These are phyloP conservation scores for Campoletis raptor DNA, from an alignment of 2,888 invertebrate species.

Conservation along the genomic window DNA sequence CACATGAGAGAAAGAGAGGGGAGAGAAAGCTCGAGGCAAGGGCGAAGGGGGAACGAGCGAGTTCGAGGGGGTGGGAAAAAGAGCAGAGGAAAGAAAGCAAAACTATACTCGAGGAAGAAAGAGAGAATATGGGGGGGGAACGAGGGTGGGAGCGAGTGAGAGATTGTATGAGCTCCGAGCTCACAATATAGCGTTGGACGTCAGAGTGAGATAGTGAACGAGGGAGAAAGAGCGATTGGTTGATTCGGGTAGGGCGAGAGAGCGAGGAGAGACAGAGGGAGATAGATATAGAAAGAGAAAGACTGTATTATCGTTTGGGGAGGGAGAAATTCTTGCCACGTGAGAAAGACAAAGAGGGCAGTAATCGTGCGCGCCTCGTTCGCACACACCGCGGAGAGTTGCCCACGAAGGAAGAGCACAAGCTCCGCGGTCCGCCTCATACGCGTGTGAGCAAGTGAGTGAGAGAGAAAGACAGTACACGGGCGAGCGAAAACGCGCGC, in stretches of 20 bases:
- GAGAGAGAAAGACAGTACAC: constrained; percentile 49
- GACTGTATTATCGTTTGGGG: constrained; percentile 76
- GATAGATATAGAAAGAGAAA: constrained; percentile 75
- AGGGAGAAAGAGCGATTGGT: constrained; percentile 76
- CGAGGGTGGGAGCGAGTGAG: constrained; percentile 71
- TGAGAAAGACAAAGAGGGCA: constrained; percentile 76
- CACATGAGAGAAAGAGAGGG: constrained; percentile 79
- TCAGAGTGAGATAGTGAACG: constrained; percentile 77
- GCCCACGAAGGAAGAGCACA: constrained; percentile 71
- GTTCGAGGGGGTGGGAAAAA: constrained; percentile 57
- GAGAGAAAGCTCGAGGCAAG: constrained; percentile 81
- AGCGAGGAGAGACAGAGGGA: constrained; percentile 75
- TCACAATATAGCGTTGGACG: constrained; percentile 81
- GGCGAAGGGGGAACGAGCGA: constrained; percentile 56
- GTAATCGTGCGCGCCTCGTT: constrained; percentile 76
- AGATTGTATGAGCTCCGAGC: constrained; percentile 75
- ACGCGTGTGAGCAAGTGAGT: constrained; percentile 59
- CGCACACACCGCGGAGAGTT: constrained; percentile 69
- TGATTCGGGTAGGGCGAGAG: constrained; percentile 83
- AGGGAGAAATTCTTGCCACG: constrained; percentile 75
- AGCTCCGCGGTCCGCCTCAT: constrained; percentile 60
- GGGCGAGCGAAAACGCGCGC: constrained; percentile 59
- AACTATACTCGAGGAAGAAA: constrained; percentile 70
- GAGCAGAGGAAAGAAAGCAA: constrained; percentile 74
- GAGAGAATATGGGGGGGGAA: constrained; percentile 51